Percentiles rank a stretch among this genome's conserved stretches.
Evolutionary conservation across 2,888 invertebrate genomes (phyloP).

Genomic region (Chloroclysta siterata): DNA sequence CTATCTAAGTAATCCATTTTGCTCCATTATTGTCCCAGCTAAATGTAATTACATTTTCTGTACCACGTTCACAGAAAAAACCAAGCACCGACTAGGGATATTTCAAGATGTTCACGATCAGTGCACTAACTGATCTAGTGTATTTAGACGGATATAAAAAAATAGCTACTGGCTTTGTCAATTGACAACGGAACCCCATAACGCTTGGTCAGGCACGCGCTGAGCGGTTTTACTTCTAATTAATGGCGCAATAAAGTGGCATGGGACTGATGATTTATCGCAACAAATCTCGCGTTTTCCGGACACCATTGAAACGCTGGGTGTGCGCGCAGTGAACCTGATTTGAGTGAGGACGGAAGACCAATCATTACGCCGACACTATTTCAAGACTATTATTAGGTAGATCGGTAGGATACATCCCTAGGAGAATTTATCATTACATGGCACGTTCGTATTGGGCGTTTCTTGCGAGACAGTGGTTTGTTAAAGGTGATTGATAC

Average conservation of each 20-base stretch:
- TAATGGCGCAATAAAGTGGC: constrained; percentile 46
- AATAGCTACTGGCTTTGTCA: no score
- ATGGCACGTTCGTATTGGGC: no score
- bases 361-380: constrained; percentile 11
- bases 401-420: neutral
- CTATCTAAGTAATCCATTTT: constrained; percentile 16
- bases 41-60: constrained; percentile 28
- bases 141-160: no score
- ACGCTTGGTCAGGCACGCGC: constrained; percentile 11
- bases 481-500: no score
- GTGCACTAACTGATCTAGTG: neutral
- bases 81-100: constrained; percentile 3
- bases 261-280: constrained; percentile 46
- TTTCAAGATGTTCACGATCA: neutral
- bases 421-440: neutral
- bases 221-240: constrained; percentile 35
- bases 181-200: constrained; percentile 36
- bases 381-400: neutral
- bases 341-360: constrained; percentile 30
- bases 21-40: constrained; percentile 18
- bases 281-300: constrained; percentile 36
- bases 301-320: neutral
- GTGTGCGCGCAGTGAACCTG: constrained; percentile 21
- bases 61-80: neutral
- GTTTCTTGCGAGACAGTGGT: no score